A percentile compares a stretch with the other conserved stretches of the same genome.
Conservation (phyloP, 2,888 invertebrate species). For the Ormyrus rosae region DNA sequence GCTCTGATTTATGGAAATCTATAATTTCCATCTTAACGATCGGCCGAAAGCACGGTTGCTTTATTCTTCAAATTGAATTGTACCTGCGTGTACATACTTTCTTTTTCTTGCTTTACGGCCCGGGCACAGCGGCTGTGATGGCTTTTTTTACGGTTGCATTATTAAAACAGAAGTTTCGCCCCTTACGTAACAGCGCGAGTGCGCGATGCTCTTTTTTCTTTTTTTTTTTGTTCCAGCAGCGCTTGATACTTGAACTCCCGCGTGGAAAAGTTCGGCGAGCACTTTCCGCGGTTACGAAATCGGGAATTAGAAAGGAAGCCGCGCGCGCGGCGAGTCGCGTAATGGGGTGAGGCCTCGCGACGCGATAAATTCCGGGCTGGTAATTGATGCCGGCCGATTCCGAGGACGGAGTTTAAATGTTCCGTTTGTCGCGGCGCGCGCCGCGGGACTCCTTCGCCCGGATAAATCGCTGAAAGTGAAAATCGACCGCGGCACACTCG, state of each 20-base stretch:
- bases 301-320: constrained; percentile 40
- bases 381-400: constrained; percentile 65
- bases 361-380: constrained; percentile 48
- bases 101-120: no score
- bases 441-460: constrained; percentile 57
- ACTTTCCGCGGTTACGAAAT: constrained; percentile 30
- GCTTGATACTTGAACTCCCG: no score
- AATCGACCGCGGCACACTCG: not conserved
- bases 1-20: constrained; percentile 52
- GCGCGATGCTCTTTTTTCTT: no score
- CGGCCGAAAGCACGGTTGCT: not conserved
- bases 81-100: not conserved
- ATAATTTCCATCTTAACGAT: constrained; percentile 43
- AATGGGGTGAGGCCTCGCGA: constrained; percentile 33
- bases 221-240: not conserved
- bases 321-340: constrained; percentile 6
- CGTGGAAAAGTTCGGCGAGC: no score
- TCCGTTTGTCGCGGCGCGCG: constrained; percentile 62
- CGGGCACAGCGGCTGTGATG: no score
- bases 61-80: constrained; percentile 30
- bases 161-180: no score
- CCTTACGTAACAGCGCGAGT: no score
- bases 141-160: no score
- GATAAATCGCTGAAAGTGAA: not conserved
- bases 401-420: constrained; percentile 60